These are phyloP conservation scores for Coboldia fuscipes DNA, from an alignment of 1,140 invertebrate species.

Conservation along the genomic window DNA sequence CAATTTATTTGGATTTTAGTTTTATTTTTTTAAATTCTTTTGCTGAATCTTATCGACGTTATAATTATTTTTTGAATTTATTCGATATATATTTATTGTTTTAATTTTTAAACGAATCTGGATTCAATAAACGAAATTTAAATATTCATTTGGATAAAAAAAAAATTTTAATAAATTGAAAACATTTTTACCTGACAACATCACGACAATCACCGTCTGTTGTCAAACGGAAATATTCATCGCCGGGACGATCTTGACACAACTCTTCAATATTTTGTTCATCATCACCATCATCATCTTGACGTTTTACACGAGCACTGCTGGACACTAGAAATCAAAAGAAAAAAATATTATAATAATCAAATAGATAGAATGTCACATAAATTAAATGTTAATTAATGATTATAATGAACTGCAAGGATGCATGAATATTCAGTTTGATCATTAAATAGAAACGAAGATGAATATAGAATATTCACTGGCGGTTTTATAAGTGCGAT, in stretches of 20 bases:
- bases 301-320: slow-evolving; percentile 27
- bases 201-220: slow-evolving; percentile 74
- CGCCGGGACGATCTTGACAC: slow-evolving; percentile 61
- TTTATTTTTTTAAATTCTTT: slow-evolving; percentile 4
- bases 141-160: neutral
- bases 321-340: slow-evolving; percentile 18
- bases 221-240: slow-evolving; percentile 74
- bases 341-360: slow-evolving; percentile 1
- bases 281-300: slow-evolving; percentile 35
- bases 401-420: too few species aligned
- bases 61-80: slow-evolving; percentile 1
- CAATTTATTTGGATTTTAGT: slow-evolving; percentile 5
- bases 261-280: slow-evolving; percentile 60
- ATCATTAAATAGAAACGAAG: too few species aligned
- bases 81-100: slow-evolving; percentile 1
- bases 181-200: slow-evolving; percentile 72
- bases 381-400: neutral
- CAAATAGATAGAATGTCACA: neutral
- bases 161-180: neutral
- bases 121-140: neutral
- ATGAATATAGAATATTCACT: too few species aligned
- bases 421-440: too few species aligned
- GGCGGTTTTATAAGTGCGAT: too few species aligned
- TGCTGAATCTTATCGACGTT: neutral
- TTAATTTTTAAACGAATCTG: too few species aligned